Percentiles rank a stretch among this genome's conserved stretches.
Evolutionary conservation across 2,113 vertebrate genomes (phyloP).

Genomic region (Hippolais icterina): DNA sequence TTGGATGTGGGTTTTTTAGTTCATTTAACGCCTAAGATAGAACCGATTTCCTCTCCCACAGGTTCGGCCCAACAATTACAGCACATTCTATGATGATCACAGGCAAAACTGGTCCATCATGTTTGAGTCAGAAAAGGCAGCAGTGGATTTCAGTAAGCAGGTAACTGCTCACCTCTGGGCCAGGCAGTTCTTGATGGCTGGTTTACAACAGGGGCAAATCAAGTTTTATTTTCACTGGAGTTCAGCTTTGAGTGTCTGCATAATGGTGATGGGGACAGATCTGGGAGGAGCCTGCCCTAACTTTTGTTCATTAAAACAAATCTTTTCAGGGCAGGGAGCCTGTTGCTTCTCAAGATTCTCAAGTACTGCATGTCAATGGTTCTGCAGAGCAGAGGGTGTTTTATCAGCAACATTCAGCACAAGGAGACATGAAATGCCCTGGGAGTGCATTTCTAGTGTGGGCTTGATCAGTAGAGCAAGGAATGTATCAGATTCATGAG

Average conservation of each 20-base stretch:
- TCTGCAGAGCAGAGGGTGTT: neutral
- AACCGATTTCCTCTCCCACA: slow-evolving; percentile 55
- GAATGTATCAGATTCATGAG: neutral
- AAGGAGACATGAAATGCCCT: neutral
- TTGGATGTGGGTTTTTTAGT: neutral
- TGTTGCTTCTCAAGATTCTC: neutral
- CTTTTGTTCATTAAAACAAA: neutral
- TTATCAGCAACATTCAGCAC: neutral
- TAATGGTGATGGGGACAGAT: neutral
- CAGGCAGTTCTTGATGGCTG: neutral
- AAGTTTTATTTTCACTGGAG: neutral
- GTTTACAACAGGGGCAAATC: neutral
- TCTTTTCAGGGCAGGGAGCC: neutral
- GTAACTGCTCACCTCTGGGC: slow-evolving; percentile 56
- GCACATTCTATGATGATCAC: slow-evolving; percentile 95
- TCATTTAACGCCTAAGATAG: neutral
- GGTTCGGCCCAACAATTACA: slow-evolving; percentile 92
- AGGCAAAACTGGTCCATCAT: slow-evolving; percentile 97
- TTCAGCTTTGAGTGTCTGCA: neutral
- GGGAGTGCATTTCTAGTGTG: neutral
- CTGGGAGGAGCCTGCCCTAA: neutral
- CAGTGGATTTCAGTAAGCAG: slow-evolving; percentile 89
- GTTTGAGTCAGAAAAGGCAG: slow-evolving; percentile 90
- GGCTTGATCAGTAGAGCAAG: neutral
- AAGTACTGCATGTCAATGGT: neutral